These are phyloP conservation scores for Drosophila villosipedis DNA, from an alignment of 2,888 invertebrate species.

Conservation along the genomic window DNA sequence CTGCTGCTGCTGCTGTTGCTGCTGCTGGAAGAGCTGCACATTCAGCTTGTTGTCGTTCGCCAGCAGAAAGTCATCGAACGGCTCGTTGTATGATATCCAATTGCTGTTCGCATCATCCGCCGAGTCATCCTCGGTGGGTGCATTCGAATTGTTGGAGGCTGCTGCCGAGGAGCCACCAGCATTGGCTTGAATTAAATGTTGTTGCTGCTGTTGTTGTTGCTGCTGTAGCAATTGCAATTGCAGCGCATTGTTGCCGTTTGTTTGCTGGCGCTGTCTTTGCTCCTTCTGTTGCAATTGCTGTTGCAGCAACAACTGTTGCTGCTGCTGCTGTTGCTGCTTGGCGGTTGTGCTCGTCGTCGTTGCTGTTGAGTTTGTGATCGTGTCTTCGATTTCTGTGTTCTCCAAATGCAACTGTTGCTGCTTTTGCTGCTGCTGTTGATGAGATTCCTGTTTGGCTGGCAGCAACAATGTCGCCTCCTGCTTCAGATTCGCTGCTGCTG, in stretches of 20 bases:
- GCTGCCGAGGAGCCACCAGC: conserved; percentile 40
- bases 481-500: neutral
- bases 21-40: conserved; percentile 36
- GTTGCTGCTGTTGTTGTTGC: conserved; percentile 47
- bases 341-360: conserved; percentile 67
- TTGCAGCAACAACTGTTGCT: conserved; percentile 45
- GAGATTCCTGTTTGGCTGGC: neutral
- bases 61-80: conserved; percentile 70
- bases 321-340: conserved; percentile 63
- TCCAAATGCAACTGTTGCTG: conserved; percentile 49
- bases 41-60: conserved; percentile 43
- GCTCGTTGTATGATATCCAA: conserved; percentile 78
- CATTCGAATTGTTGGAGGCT: conserved; percentile 72
- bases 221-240: conserved; percentile 55
- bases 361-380: conserved; percentile 74
- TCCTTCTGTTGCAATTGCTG: conserved; percentile 51
- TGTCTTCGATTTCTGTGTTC: conserved; percentile 75
- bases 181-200: conserved; percentile 38
- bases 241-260: conserved; percentile 63
- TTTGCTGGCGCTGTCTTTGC: conserved; percentile 49
- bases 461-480: neutral
- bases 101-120: conserved; percentile 80
- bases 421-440: conserved; percentile 10
- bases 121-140: conserved; percentile 77
- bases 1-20: conserved; percentile 5